These are phyloP conservation scores for Wiebesia pumilae DNA, from an alignment of 1,140 invertebrate genomes.

Conservation along the genomic window DNA sequence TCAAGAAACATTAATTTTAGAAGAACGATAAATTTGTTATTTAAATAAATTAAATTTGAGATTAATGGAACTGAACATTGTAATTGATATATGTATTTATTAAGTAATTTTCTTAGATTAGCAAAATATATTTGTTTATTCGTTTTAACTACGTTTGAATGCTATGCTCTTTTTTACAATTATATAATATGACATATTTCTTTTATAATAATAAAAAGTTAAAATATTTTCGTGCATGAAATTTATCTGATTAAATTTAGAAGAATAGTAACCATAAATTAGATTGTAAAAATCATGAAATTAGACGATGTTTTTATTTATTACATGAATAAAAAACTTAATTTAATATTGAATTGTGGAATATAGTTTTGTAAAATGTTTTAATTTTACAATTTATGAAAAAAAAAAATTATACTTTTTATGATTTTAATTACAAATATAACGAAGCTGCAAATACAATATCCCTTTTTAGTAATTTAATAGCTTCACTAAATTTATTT, in stretches of 20 bases:
- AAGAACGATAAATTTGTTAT: constrained; percentile 84
- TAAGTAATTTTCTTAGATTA: constrained; percentile 63
- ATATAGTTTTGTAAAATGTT: constrained; percentile 27
- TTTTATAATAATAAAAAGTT: constrained; percentile 62
- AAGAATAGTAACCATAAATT: constrained; percentile 59
- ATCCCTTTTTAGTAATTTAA: constrained; percentile 95
- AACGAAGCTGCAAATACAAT: constrained; percentile 99
- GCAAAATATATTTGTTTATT: constrained; percentile 45
- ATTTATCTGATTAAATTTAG: constrained; percentile 60
- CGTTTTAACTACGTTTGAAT: constrained; percentile 63
- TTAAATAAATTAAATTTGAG: constrained; percentile 64
- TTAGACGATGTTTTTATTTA: constrained; percentile 54
- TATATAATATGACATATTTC: constrained; percentile 61
- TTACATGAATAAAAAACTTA: constrained; percentile 30
- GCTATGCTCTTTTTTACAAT: constrained; percentile 58
- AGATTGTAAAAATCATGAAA: constrained; percentile 54
- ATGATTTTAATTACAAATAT: constrained; percentile 84
- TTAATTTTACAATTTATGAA: constrained; percentile 31
- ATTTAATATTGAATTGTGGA: constrained; percentile 38
- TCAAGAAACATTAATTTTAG: constrained; percentile 94
- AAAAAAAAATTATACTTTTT: constrained; percentile 49
- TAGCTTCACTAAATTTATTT: constrained; percentile 96
- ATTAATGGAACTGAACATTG: constrained; percentile 67
- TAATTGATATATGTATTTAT: constrained; percentile 73
- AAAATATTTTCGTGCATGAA: constrained; percentile 56